These are phyloP conservation scores for Caenorhabditis macrosperma DNA, from an alignment of 2,888 invertebrate genomes.

Conservation along the genomic window DNA sequence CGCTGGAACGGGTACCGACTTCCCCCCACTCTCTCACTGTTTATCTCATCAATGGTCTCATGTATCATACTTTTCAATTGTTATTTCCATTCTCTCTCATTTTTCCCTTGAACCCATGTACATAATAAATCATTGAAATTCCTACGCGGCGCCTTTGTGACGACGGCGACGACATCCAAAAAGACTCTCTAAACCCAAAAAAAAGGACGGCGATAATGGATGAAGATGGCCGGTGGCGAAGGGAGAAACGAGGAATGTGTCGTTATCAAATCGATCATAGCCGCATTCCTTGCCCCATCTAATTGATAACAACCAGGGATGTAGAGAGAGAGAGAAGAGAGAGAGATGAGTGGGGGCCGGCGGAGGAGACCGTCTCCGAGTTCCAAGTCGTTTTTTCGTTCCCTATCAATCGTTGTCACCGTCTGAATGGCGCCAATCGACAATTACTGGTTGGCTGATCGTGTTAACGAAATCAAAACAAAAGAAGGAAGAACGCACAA, in stretches of 20 bases:
- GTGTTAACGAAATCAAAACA: constrained; percentile 10
- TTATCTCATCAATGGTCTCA: constrained; percentile 38
- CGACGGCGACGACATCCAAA: constrained; percentile 1
- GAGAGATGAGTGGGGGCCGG: not conserved
- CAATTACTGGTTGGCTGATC: constrained; percentile 31
- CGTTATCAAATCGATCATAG: constrained; percentile 57
- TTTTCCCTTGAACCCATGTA: constrained; percentile 8
- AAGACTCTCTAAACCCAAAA: constrained; percentile 4
- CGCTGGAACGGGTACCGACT: constrained; percentile 23
- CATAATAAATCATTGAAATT: constrained; percentile 32
- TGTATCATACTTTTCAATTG: constrained; percentile 23
- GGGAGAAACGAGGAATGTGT: constrained; percentile 22
- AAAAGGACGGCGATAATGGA: constrained; percentile 47
- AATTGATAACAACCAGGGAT: constrained; percentile 43
- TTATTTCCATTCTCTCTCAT: not conserved
- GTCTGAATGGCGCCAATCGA: constrained; percentile 34
- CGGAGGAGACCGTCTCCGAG: constrained; percentile 12
- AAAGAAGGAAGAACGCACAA: not conserved
- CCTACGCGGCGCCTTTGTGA: not conserved
- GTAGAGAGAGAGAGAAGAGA: constrained; percentile 10
- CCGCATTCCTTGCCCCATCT: constrained; percentile 41
- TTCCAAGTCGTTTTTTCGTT: constrained; percentile 29
- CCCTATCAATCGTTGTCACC: constrained; percentile 3
- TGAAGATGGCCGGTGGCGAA: constrained; percentile 10
- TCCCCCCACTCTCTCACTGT: constrained; percentile 6